Evolutionary conservation across 2,113 vertebrate genomes (phyloP).

Genomic region (Gila orcuttii): DNA sequence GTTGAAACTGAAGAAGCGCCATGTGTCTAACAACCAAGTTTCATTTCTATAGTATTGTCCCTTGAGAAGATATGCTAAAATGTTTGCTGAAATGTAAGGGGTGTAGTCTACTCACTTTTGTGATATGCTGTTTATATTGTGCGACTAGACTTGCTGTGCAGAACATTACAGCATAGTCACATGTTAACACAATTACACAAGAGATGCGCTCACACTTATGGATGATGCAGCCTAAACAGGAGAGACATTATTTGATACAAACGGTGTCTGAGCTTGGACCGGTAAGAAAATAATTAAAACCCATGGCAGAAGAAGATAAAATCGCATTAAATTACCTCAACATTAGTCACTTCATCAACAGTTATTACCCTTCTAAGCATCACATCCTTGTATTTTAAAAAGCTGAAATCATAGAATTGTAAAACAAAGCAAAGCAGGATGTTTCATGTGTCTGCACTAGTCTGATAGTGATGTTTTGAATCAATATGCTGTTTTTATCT

Average conservation of each 20-base stretch:
- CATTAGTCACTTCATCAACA: not conserved
- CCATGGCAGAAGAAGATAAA: not conserved
- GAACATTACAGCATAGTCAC: not conserved
- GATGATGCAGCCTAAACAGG: not conserved
- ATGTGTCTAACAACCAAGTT: no score
- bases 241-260: not conserved
- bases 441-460: not conserved
- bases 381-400: not conserved
- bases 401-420: not conserved
- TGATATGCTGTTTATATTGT: not conserved
- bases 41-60: no score
- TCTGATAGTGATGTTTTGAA: not conserved
- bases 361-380: not conserved
- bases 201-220: not conserved
- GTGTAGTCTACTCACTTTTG: no score
- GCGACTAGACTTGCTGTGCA: not conserved
- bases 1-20: no score
- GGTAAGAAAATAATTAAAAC: not conserved
- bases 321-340: not conserved
- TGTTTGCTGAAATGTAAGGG: no score
- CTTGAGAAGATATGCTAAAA: no score
- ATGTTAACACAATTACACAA: not conserved
- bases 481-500: not conserved
- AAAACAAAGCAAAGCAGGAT: not conserved
- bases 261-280: not conserved